Evolutionary conservation across 92 coral and sea anemone species (phyloP).

Genomic region (Micromussa lordhowensis): DNA sequence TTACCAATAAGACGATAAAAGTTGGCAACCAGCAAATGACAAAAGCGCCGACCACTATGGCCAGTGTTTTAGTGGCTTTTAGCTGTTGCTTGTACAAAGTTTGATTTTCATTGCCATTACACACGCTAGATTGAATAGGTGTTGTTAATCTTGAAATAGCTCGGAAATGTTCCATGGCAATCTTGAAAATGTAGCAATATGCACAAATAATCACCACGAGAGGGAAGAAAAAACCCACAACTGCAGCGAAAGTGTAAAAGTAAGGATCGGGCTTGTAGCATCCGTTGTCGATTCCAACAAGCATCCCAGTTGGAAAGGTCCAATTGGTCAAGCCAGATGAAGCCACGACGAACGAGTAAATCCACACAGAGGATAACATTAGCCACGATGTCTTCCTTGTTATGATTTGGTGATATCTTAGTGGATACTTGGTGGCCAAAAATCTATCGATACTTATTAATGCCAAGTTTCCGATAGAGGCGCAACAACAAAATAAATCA

Average conservation of each 20-base stretch:
- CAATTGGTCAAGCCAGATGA: slow-evolving; percentile 80
- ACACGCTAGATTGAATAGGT: slow-evolving; percentile 34
- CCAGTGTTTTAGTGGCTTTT: slow-evolving; percentile 86
- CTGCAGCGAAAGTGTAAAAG: slow-evolving; percentile 83
- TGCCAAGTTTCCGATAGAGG: slow-evolving; percentile 83
- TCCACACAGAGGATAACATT: slow-evolving; percentile 81
- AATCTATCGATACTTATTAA: slow-evolving; percentile 80
- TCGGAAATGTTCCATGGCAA: slow-evolving; percentile 88
- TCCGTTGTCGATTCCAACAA: slow-evolving; percentile 64
- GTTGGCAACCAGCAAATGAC: slow-evolving; percentile 84
- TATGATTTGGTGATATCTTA: slow-evolving; percentile 77
- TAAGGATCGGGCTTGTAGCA: slow-evolving; percentile 82
- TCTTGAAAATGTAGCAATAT: slow-evolving; percentile 84
- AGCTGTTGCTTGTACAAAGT: slow-evolving; percentile 72
- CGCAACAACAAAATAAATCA: slow-evolving; percentile 78
- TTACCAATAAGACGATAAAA: slow-evolving; percentile 66
- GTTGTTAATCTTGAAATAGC: slow-evolving; percentile 75
- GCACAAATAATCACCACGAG: slow-evolving; percentile 72
- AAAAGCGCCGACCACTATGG: slow-evolving; percentile 87
- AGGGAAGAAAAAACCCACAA: slow-evolving; percentile 84
- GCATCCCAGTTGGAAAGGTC: slow-evolving; percentile 68
- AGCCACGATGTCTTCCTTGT: slow-evolving; percentile 59
- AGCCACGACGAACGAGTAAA: slow-evolving; percentile 73
- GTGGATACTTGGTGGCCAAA: slow-evolving; percentile 84
- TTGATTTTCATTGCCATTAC: slow-evolving; percentile 36